These are phyloP conservation scores for Bombus sylvicola DNA, from an alignment of 1,140 invertebrate species.

Conservation along the genomic window DNA sequence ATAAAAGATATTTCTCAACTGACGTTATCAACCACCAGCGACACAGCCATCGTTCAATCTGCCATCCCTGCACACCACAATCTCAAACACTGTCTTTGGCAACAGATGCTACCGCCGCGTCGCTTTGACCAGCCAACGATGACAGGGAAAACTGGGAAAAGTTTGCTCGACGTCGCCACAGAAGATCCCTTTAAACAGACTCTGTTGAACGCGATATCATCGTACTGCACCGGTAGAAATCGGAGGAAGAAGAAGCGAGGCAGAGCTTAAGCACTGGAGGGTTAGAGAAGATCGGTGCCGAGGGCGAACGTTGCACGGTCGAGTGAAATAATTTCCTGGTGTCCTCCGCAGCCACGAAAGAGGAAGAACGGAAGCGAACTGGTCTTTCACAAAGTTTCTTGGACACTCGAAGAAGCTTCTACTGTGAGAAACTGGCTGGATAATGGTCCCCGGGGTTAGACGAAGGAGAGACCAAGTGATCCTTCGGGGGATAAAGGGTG, in stretches of 20 bases:
- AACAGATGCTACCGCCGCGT: not conserved
- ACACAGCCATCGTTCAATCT: no score
- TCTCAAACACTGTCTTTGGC: conserved; percentile 22
- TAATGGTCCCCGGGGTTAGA: conserved; percentile 72
- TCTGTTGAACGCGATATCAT: conserved; percentile 15
- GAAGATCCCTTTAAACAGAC: conserved; percentile 1
- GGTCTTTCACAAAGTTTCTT: conserved; percentile 79
- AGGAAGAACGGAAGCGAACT: conserved; percentile 73
- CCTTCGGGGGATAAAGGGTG: conserved; percentile 74
- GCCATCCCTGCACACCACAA: not conserved
- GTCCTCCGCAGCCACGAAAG: conserved; percentile 70
- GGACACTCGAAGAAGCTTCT: conserved; percentile 75
- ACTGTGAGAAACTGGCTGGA: conserved; percentile 71
- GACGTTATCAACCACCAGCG: not conserved
- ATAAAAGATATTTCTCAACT: not conserved
- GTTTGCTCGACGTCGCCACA: not conserved
- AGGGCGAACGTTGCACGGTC: conserved; percentile 50
- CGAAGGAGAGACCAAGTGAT: conserved; percentile 73
- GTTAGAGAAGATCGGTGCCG: not conserved
- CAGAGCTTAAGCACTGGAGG: not conserved
- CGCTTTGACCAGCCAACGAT: conserved; percentile 8
- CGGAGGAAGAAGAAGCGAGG: not conserved
- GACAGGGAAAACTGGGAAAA: not conserved
- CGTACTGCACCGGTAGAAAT: not conserved
- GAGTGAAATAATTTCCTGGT: conserved; percentile 80